A percentile compares a stretch with the other conserved stretches of the same genome.
phyloP scores from a whole-genome alignment of 2,113 vertebrate species.

The Alectura lathami region DNA sequence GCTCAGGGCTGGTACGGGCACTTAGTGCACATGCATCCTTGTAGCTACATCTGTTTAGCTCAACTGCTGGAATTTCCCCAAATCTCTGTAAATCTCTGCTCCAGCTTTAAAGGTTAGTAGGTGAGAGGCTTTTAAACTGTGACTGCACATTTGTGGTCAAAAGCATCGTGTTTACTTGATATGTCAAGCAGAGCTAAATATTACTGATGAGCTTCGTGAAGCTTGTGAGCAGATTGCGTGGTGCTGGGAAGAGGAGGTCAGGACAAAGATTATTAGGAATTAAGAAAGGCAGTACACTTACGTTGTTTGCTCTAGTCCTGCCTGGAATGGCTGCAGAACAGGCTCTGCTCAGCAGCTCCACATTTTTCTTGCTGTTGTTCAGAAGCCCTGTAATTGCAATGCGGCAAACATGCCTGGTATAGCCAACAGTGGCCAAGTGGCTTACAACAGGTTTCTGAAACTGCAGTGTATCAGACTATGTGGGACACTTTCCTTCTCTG shows the following conservation, averaged over 20 bases:
- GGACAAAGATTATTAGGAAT: not conserved
- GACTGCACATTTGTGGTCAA: not conserved
- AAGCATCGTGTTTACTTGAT: not conserved
- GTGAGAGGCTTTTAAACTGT: slow-evolving; percentile 35
- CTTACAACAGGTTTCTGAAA: not conserved
- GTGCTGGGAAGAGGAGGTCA: not conserved
- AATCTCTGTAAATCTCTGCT: slow-evolving; percentile 18
- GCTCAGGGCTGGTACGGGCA: not conserved
- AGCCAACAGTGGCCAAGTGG: not conserved
- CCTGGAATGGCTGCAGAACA: not conserved
- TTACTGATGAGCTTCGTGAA: not conserved
- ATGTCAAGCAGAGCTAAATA: not conserved
- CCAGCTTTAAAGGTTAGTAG: slow-evolving; percentile 24
- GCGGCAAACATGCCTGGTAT: not conserved
- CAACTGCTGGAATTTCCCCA: not conserved
- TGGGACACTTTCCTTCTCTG: not conserved
- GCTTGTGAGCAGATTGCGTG: not conserved
- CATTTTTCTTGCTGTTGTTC: not conserved
- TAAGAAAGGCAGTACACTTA: not conserved
- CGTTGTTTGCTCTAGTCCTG: not conserved
- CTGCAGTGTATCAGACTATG: not conserved
- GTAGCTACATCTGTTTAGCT: not conserved
- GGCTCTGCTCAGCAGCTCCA: not conserved
- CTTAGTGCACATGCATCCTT: not conserved
- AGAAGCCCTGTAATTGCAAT: not conserved